phyloP scores from a whole-genome alignment of 2,113 vertebrate genomes.

The Merops nubicus region DNA sequence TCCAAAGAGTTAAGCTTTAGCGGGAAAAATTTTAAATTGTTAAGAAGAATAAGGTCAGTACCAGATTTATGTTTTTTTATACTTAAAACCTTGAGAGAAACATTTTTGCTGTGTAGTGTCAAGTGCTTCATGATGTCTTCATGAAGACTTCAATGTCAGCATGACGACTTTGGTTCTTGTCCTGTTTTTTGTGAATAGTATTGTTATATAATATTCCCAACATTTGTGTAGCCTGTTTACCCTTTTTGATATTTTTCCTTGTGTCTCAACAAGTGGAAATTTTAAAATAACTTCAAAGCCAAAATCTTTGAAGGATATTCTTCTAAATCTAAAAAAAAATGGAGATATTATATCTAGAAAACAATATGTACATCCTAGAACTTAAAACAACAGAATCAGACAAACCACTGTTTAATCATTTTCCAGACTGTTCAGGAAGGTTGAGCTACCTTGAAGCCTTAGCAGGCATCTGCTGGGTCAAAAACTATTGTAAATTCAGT shows the following conservation, averaged over 20 bases:
- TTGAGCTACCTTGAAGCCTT: background rate
- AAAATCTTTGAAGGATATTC: background rate
- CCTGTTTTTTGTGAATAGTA: background rate
- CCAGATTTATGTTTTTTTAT: background rate
- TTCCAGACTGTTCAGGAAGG: background rate
- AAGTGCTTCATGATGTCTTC: too few relatives aligned
- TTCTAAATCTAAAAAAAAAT: background rate
- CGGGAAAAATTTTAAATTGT: background rate
- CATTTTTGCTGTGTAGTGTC: too few relatives aligned
- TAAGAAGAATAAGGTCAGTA: background rate
- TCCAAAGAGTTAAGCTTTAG: accelerated
- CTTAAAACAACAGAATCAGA: background rate
- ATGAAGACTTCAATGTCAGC: too few relatives aligned
- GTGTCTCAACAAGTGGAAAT: background rate
- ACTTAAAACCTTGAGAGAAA: background rate
- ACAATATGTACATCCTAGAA: background rate
- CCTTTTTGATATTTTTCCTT: background rate
- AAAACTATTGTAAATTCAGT: background rate
- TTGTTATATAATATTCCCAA: background rate
- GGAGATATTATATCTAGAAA: background rate
- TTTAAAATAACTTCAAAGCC: background rate
- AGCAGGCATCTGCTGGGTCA: background rate
- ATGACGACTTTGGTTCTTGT: background rate
- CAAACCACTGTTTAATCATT: background rate
- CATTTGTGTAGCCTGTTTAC: background rate